Base-by-base conservation (phyloP, 2,888 invertebrate genomes). In the Tanypteryx hageni region DNA sequence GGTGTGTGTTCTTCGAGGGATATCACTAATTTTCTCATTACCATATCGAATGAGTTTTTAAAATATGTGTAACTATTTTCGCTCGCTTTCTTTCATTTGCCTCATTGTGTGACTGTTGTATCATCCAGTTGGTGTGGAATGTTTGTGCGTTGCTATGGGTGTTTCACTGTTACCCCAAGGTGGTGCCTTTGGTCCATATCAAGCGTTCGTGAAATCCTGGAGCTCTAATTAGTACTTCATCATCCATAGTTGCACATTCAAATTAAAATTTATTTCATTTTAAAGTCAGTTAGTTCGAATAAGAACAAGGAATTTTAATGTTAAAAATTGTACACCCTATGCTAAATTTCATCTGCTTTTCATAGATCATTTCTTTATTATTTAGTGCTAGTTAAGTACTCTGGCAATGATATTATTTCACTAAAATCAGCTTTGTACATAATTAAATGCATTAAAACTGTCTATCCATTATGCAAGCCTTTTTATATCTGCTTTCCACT, bases 51-150 rank as follows among this genome's bases (percentile, higher is more conserved):
- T 44, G 44, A 44, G 3, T 44, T 14, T 76, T 11, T 76, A 22
- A 76, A 4, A 76, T 76, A 27, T 22, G 27, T 27, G 22, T 68
- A 8, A 76, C 13, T 22, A 76, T 76, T 76, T 76, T 76, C 76
- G 76, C 76, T 76, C 76, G 76, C 64, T 89, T 86, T 57, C 2
- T 61, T 89, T 44, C 64, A 61, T 89, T 64, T 68, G 89, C 64
- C 89, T 89, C 89, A 27, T 44, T 89, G 89, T 44, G 64, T 89
- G 68, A 89, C 27, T 86, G 86, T 86, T 86, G 58, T 89, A 61
- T 59, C 89, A 89, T 89, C 44, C 64, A 18, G 64, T 89, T 89
- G 83, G 58, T 89, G 89, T 89, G 31, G n/a, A 18, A 18, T 68
- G 44, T 89, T 64, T n/a, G 44, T 64, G 8, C 44, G 44, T 89